Percentiles rank a stretch among this genome's conserved stretches.
phyloP scores from a whole-genome alignment of 2,888 invertebrate genomes.

The Choreutis nemorana region DNA sequence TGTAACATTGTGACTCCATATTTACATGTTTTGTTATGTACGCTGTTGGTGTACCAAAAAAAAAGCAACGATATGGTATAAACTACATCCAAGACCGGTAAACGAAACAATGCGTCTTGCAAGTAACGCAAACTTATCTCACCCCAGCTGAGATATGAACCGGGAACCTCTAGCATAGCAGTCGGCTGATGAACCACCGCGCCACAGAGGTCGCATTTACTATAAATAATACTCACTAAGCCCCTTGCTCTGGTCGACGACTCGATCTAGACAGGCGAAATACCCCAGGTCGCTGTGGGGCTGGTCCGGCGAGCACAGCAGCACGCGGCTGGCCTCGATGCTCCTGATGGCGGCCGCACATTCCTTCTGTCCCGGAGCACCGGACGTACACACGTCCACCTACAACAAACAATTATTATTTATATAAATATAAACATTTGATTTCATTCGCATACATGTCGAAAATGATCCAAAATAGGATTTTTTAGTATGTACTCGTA shows the following conservation, averaged over 20 bases:
- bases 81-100: too few species aligned
- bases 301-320: constrained; percentile 86
- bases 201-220: too few species aligned
- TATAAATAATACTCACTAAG: constrained; percentile 71
- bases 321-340: constrained; percentile 84
- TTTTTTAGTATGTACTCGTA: background rate
- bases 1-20: too few species aligned
- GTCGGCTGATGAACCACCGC: too few species aligned
- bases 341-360: constrained; percentile 95
- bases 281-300: constrained; percentile 89
- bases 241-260: constrained; percentile 87
- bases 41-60: too few species aligned
- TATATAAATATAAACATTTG: background rate
- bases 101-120: too few species aligned
- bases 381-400: constrained; percentile 83
- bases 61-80: too few species aligned
- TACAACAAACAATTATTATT: too few species aligned
- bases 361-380: constrained; percentile 95
- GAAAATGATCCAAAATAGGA: background rate
- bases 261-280: constrained; percentile 91
- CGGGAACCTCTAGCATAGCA: too few species aligned
- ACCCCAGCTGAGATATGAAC: too few species aligned
- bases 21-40: too few species aligned
- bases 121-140: too few species aligned
- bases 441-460: background rate